Evolutionary conservation across 1,140 invertebrate genomes (phyloP).

Genomic region (Archivesica marissinica): DNA sequence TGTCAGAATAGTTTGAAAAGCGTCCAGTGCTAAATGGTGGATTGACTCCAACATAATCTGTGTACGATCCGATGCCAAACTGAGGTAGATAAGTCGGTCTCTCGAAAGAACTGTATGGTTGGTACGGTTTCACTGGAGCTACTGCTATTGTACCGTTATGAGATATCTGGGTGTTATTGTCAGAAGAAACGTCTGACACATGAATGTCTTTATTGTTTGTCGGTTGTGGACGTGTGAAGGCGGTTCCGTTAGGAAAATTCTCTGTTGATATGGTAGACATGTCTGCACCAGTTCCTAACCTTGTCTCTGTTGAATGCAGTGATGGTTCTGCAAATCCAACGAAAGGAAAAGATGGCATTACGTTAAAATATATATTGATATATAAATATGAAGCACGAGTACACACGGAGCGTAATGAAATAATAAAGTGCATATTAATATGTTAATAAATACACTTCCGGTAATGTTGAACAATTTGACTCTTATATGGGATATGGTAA

Average conservation of each 20-base stretch:
- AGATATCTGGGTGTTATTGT: background rate
- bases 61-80: constrained; percentile 70
- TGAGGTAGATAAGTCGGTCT: constrained; percentile 73
- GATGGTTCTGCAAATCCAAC: too few relatives aligned
- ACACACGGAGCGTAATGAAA: too few relatives aligned
- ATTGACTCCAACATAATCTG: constrained; percentile 70
- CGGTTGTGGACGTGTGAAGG: constrained; percentile 71
- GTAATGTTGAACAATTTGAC: background rate
- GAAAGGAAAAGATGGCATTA: too few relatives aligned
- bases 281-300: constrained; percentile 42
- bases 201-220: constrained; percentile 58
- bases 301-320: constrained; percentile 25
- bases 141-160: constrained; percentile 59
- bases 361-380: too few relatives aligned
- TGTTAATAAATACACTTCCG: too few relatives aligned
- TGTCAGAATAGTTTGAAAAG: constrained; percentile 68
- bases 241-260: constrained; percentile 64
- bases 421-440: too few relatives aligned
- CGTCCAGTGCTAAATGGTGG: constrained; percentile 52
- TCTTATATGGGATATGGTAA: background rate
- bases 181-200: background rate
- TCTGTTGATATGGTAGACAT: background rate
- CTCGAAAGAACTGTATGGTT: constrained; percentile 68
- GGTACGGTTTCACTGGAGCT: constrained; percentile 72
- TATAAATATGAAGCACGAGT: too few relatives aligned